phyloP scores from a whole-genome alignment of 2,888 invertebrate species.

The Tanypteryx hageni region DNA sequence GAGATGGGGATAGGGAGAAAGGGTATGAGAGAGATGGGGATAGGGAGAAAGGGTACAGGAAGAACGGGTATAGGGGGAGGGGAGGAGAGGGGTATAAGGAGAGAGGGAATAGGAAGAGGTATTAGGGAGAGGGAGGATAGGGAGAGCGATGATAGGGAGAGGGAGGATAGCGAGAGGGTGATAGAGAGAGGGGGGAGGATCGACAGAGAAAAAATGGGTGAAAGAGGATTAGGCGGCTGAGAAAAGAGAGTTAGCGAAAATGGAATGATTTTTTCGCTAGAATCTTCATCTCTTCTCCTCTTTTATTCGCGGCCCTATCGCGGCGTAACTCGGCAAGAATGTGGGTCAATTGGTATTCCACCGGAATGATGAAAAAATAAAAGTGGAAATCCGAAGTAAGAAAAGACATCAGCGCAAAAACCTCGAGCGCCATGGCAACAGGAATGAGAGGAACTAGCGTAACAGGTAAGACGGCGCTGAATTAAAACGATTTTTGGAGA shows the following conservation, averaged over 20 bases:
- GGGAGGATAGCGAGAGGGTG: too few species aligned
- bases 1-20: too few species aligned
- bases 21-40: too few species aligned
- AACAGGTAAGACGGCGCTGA: conserved; percentile 16
- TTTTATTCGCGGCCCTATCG: neutral
- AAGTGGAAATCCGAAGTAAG: neutral
- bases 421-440: conserved; percentile 15
- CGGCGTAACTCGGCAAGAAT: neutral
- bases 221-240: neutral
- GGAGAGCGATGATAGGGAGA: too few species aligned
- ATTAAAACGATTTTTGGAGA: neutral
- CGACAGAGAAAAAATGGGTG: neutral
- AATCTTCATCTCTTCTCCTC: neutral
- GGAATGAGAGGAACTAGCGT: neutral
- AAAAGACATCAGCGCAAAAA: neutral
- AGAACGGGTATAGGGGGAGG: too few species aligned
- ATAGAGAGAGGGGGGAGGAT: too few species aligned
- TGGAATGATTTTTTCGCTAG: neutral
- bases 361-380: neutral
- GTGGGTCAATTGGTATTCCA: conserved; percentile 24
- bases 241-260: neutral
- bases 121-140: too few species aligned
- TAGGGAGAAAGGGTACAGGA: too few species aligned
- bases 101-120: too few species aligned
- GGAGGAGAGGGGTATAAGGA: too few species aligned